Evolutionary conservation across 2,888 invertebrate genomes (phyloP), one percentile per base, ranked within the genome.

Genomic region (Antheraea yamamai): DNA sequence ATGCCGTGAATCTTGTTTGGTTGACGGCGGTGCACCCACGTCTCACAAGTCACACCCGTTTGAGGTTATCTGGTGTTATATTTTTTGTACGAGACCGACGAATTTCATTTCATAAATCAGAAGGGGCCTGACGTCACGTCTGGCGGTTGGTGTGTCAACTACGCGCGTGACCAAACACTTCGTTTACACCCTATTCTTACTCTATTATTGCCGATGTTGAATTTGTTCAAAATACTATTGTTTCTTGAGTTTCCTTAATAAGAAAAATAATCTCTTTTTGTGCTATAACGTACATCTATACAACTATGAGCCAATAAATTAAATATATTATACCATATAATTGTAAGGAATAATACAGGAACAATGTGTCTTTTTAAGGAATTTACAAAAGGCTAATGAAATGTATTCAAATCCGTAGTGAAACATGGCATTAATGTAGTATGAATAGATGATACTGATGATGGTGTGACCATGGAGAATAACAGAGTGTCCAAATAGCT

Each of bases 21-120:
- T 89, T 88, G 87, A 85, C 81, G 84, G 79, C 78, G 81, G 82
- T 79, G 79, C 82, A 77, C 86, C 83, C 92, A 91, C 90, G 91
- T 91, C 80, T 79, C 12, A 39, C 35, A 7, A 39, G 35, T 39
- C 35, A 10, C 39, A 39, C 39, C 70, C 84, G 82, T 80, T 85
- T 87, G 86, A 88, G 89, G 90, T 88, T 91, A 90, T 92, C 91
- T 88, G 88, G 83, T 84, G 87, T 87, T 85, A 86, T 87, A 89
- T 91, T 91, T 91, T 88, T 87, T 87, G 85, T 83, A 82, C 84
- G 82, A 80, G 82, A 83, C 82, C 84, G 82, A 85, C 84, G 86
- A 84, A 86, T 89, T 89, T 88, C 89, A 89, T 87, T 88, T 91
- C 90, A 92, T 93, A 93, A 93, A 93, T 93, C 93, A 93, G 85